Evolutionary conservation across 2,797 vertebrate genomes (phyloP).

Genomic region (Tapirus indicus): DNA sequence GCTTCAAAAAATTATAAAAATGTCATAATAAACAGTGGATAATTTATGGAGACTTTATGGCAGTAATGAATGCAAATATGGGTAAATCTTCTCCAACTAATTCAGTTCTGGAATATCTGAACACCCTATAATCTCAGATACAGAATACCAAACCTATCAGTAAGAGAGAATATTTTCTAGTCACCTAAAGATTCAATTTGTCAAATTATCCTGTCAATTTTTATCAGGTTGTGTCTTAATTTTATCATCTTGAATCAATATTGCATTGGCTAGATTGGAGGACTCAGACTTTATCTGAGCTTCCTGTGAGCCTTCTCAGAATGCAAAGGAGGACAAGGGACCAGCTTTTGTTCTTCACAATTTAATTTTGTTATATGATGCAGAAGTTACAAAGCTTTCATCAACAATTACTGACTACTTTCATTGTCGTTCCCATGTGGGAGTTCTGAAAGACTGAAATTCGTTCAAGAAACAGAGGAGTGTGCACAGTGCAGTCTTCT

Average conservation of each 20-base stretch:
- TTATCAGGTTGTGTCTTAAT: slow-evolving; percentile 6
- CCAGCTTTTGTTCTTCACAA: slow-evolving; percentile 67
- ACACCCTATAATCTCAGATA: neutral
- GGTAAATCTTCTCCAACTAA: neutral
- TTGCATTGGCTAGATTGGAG: neutral
- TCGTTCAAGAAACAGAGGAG: slow-evolving; percentile 53
- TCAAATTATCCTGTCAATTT: slow-evolving; percentile 47
- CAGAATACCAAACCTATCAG: neutral
- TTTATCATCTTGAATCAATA: neutral
- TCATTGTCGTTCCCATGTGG: slow-evolving; percentile 50
- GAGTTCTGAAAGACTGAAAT: slow-evolving; percentile 74
- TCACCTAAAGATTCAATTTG: neutral
- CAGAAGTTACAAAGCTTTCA: slow-evolving; percentile 72
- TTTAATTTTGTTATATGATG: slow-evolving; percentile 29
- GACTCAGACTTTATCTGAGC: slow-evolving; percentile 29
- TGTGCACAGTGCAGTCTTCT: slow-evolving; percentile 52
- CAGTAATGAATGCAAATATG: slow-evolving; percentile 17
- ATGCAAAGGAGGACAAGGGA: slow-evolving; percentile 27
- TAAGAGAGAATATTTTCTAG: slow-evolving; percentile 9
- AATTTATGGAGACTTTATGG: slow-evolving; percentile 35
- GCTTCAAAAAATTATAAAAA: slow-evolving; percentile 27
- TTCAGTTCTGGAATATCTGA: neutral
- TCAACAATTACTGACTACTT: slow-evolving; percentile 68
- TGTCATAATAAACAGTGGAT: slow-evolving; percentile 1
- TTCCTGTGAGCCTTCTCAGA: slow-evolving; percentile 53